phyloP scores from a whole-genome alignment of 2,113 vertebrate species.

The Garra rufa region DNA sequence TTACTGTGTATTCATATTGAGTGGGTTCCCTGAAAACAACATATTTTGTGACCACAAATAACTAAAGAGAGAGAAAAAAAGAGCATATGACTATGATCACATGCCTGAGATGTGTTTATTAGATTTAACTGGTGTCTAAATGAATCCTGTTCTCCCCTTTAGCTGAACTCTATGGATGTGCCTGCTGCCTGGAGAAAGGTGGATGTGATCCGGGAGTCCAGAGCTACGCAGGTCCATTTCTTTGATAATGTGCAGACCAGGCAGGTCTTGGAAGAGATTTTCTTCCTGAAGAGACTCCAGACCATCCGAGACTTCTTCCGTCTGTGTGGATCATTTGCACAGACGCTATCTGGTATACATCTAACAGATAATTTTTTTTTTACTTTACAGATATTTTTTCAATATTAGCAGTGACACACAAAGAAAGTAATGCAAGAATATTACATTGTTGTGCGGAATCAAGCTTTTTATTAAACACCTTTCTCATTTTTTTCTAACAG shows the following conservation, averaged over 20 bases:
- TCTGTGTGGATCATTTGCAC: constrained; percentile 91
- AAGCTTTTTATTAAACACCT: not conserved
- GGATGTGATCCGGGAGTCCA: constrained; percentile 91
- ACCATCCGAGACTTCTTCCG: constrained; percentile 96
- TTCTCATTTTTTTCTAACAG: constrained; percentile 50
- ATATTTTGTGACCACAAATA: not conserved
- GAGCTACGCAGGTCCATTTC: constrained; percentile 89
- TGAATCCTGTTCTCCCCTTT: not conserved
- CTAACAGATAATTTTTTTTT: not conserved
- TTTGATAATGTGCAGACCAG: constrained; percentile 87
- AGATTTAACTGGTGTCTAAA: not conserved
- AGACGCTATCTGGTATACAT: constrained; percentile 89
- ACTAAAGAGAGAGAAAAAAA: not conserved
- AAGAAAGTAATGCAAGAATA: not conserved
- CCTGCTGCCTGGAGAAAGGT: constrained; percentile 93
- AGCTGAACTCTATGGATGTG: constrained; percentile 95
- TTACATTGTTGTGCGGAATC: not conserved
- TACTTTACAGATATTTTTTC: not conserved
- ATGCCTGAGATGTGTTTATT: not conserved
- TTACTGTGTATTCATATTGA: not conserved
- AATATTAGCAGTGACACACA: not conserved
- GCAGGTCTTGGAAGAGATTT: constrained; percentile 92
- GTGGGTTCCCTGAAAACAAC: not conserved
- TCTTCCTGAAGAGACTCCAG: constrained; percentile 95
- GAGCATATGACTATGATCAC: not conserved